Base-by-base conservation (phyloP, 1,140 invertebrate species). In the Elymnias hypermnestra region DNA sequence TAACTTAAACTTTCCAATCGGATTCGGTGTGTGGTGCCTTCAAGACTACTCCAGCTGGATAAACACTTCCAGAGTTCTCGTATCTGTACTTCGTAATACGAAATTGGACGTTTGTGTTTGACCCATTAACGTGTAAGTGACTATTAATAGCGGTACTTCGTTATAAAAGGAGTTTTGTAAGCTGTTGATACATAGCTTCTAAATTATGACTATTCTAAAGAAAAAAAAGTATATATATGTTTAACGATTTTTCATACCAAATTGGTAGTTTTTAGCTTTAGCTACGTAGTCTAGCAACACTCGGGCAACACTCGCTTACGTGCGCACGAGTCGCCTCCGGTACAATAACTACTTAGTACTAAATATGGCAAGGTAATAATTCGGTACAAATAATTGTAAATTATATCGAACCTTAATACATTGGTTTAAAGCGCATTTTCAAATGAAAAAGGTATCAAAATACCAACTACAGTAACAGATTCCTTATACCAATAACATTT, bases 321-420 rank as follows among this genome's bases (percentile, higher is more conserved):
- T 58, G 58, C 66, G 63, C 70, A 63, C 65, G 58, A 38, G 53
- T 51, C 65, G 62, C 62, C 57, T 59, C 61, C 59, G 60, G 54
- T 64, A 76, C 70, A 79, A 76, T 76, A 76, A 79, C 59, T 72
- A 71, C 29, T 58, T 56, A n/a, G n/a, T n/a, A n/a, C n/a, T n/a
- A n/a, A n/a, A n/a, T n/a, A n/a, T n/a, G n/a, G n/a, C n/a, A n/a
- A n/a, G n/a, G n/a, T n/a, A n/a, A n/a, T n/a, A n/a, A n/a, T n/a
- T n/a, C n/a, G n/a, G n/a, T n/a, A n/a, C n/a, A n/a, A n/a, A n/a
- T n/a, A n/a, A n/a, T n/a, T n/a, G n/a, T n/a, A n/a, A n/a, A n/a
- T n/a, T n/a, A n/a, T n/a, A n/a, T n/a, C n/a, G n/a, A n/a, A n/a
- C n/a, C n/a, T n/a, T n/a, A n/a, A n/a, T n/a, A n/a, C n/a, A n/a